Evolutionary conservation across 2,797 vertebrate species (phyloP), one percentile per base, ranked within the genome.

Genomic region (Chloroceryle amazona): DNA sequence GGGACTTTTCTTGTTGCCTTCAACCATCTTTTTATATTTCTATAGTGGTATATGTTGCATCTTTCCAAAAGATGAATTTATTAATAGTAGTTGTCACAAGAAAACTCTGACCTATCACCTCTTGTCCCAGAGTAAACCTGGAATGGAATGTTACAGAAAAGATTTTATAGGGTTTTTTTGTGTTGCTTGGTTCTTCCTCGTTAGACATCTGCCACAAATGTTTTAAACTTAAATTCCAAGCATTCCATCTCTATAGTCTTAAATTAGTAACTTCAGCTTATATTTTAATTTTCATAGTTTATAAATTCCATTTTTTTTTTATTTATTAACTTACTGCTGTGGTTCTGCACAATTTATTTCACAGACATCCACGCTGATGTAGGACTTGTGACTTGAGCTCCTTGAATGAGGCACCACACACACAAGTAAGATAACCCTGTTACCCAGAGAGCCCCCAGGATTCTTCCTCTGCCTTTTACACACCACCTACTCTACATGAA

Each of bases 361-460:
- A 74, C 57, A 44, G 67, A 76, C 86, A 15, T 57, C 18, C 47
- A 37, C 12, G 28, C 17, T 47, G 37, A 42, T 70, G 58, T 51
- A 76, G 19, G 68, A 88, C 63, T 83, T 73, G 35, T 2, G 19
- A 85, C 52, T 75, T 76, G 54, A 88, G 57, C 47, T 37, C 86
- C 22, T 18, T 35, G 58, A 94, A 87, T 81, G 72, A 85, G 83
- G 71, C 79, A 79, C 39, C 86, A 93, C 93, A 91, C 91, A 80
- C 73, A 61, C 44, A 63, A 90, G 41, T 66, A 81, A 93, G 90
- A 89, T 91, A 96, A 96, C 58, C 66, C 68, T 82, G 68, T 81
- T 95, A 73, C 62, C 31, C 51, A 54, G n/a, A 66, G 21, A 81
- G 54, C 58, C 60, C 57, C 44, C 11, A 49, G 74, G 81, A 90